These are phyloP conservation scores for Pongo abelii DNA, from an alignment of 2,113 vertebrate species.

Conservation along the genomic window DNA sequence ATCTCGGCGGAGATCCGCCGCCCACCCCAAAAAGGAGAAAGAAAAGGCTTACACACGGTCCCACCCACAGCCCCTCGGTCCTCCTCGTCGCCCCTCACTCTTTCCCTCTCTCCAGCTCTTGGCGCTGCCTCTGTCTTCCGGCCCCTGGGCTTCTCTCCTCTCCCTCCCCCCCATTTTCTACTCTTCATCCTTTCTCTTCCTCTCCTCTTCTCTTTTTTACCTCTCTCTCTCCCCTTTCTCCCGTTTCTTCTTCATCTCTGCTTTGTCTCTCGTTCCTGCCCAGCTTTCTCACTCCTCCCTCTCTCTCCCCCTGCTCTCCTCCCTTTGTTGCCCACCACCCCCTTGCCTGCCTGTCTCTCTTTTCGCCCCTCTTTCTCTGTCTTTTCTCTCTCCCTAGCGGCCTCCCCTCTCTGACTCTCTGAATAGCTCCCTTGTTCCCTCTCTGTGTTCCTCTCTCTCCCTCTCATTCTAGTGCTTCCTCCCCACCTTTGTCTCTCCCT, in stretches of 20 bases:
- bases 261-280: not conserved
- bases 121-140: not conserved
- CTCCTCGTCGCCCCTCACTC: not conserved
- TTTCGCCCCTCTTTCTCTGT: not conserved
- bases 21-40: slow-evolving; percentile 61
- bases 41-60: slow-evolving; percentile 18
- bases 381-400: not conserved
- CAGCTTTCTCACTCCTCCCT: not conserved
- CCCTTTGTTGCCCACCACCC: not conserved
- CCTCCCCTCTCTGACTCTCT: slow-evolving; percentile 4
- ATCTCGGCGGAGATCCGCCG: slow-evolving; percentile 75
- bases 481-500: slow-evolving; percentile 54
- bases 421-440: not conserved
- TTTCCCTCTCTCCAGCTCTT: not conserved
- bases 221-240: not conserved
- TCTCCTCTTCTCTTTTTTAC: not conserved
- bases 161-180: too few species aligned
- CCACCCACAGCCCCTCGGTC: slow-evolving; percentile 2
- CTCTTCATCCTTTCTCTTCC: not conserved
- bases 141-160: not conserved
- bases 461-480: not conserved
- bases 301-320: not conserved
- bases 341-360: not conserved
- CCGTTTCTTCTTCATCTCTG: not conserved
- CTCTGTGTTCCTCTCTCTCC: not conserved